These are phyloP conservation scores for Phaenicophaeus curvirostris DNA, from an alignment of 2,797 vertebrate species.

Conservation along the genomic window DNA sequence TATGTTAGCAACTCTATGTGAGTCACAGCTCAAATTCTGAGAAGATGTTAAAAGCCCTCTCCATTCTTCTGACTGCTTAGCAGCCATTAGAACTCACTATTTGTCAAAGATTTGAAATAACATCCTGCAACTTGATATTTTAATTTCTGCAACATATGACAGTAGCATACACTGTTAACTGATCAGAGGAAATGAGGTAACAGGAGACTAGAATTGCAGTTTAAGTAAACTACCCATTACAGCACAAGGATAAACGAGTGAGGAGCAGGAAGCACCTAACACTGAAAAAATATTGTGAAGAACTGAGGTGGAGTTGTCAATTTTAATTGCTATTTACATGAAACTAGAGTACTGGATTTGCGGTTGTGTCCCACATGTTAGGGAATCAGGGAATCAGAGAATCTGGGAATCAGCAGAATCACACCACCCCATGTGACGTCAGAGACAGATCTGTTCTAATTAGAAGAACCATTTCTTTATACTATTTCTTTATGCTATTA, in stretches of 20 bases:
- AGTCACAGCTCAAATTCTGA: background rate
- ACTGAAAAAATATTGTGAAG: background rate
- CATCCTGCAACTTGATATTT: background rate
- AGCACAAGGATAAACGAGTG: background rate
- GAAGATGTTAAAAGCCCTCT: background rate
- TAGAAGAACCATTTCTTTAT: background rate
- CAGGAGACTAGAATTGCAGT: background rate
- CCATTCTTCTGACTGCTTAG: background rate
- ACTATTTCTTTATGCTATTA: too few species aligned
- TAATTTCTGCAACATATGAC: background rate
- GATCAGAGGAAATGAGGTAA: background rate
- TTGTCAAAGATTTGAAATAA: constrained; percentile 4
- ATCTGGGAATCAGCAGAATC: background rate
- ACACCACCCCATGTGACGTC: accelerated
- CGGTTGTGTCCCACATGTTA: accelerated
- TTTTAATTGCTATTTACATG: background rate
- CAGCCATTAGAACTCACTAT: background rate
- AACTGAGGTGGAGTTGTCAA: background rate
- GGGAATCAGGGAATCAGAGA: background rate
- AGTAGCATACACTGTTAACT: background rate
- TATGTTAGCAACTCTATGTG: background rate
- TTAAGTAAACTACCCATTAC: background rate
- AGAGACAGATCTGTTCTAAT: background rate
- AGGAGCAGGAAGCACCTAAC: background rate
- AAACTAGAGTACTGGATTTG: background rate